Conservation (phyloP, 2,888 invertebrate species). For the Ferrisia virgata region DNA sequence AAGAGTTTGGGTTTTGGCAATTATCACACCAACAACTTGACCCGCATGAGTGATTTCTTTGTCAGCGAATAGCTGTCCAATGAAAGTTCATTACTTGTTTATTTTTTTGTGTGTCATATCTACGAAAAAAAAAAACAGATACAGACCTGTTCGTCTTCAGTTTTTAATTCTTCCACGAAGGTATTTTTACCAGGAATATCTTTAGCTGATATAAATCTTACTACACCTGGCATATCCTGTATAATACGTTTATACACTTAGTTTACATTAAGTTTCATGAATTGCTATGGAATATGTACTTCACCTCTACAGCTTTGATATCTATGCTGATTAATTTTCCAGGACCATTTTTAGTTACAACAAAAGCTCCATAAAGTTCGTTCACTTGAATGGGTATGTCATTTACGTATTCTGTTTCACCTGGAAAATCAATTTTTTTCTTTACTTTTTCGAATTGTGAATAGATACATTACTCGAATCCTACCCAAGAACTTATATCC, state of each 20-base stretch:
- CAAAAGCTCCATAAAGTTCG: conserved; percentile 71
- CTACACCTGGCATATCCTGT: conserved; percentile 64
- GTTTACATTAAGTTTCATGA: too few species aligned
- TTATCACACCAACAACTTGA: conserved; percentile 72
- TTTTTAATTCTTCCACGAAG: conserved; percentile 54
- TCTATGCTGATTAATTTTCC: conserved; percentile 65
- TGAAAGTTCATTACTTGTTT: neutral
- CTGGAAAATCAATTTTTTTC: conserved; percentile 53
- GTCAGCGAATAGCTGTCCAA: conserved; percentile 48
- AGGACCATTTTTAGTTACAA: conserved; percentile 60
- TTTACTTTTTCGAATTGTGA: too few species aligned
- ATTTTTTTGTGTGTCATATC: too few species aligned
- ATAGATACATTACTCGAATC: too few species aligned
- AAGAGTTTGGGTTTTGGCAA: conserved; percentile 61
- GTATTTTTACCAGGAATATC: conserved; percentile 69
- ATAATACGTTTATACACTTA: conserved; percentile 48
- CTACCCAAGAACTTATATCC: too few species aligned
- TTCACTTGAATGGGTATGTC: conserved; percentile 66
- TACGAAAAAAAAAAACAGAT: too few species aligned
- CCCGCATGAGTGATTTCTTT: conserved; percentile 61
- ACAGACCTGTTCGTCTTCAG: conserved; percentile 51
- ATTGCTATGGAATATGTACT: neutral
- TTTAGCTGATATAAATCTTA: conserved; percentile 63
- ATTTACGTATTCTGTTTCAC: conserved; percentile 74
- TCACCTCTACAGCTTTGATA: conserved; percentile 50